Evolutionary conservation across 1,140 invertebrate species (phyloP), one percentile per base, ranked within the genome.

Genomic region (Drosophila teissieri): DNA sequence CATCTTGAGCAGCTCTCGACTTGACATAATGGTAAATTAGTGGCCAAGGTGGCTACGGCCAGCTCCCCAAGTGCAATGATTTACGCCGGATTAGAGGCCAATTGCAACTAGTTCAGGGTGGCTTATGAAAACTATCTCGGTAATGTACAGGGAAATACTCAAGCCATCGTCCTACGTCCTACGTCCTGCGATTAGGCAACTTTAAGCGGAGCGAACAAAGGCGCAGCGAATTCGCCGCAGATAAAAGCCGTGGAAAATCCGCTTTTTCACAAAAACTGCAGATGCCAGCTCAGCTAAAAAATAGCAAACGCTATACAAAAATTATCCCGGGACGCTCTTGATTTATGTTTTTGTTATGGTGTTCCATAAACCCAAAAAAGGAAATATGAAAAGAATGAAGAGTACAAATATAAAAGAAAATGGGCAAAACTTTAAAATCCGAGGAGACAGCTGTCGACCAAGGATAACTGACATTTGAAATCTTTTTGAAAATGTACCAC

Each of bases 331-430:
- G 42, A 65, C 55, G 63, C 67, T 78, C 44, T 49, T 86, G 83
- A 86, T 86, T 86, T 86, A 86, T 86, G 79, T 79, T 88, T 88
- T 79, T 86, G 83, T 86, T 86, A 86, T 86, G 88, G 79, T 83
- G 78, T 83, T 86, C 53, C 74, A 76, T 79, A 79, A 86, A 73
- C 68, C 63, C 42, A 15, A 52, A 55, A 53, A 52, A n/a, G 27
- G 27, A 48, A 27, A 22, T 17, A 12, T 61, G 57, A 72, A 53
- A 27, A 24, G 27, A 73, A 31, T 40, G 49, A 61, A 60, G 52
- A 46, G 49, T 44, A 54, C 14, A 46, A 73, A 56, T 73, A 31
- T 27, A 37, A 55, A 54, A 49, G 44, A 42, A 58, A 48, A 24
- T 14, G 55, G 10, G 40, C 6, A 44, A 45, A n/a, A 36, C 45